Conservation (phyloP, 1,140 invertebrate species). For the Tetragonula clypearis region DNA sequence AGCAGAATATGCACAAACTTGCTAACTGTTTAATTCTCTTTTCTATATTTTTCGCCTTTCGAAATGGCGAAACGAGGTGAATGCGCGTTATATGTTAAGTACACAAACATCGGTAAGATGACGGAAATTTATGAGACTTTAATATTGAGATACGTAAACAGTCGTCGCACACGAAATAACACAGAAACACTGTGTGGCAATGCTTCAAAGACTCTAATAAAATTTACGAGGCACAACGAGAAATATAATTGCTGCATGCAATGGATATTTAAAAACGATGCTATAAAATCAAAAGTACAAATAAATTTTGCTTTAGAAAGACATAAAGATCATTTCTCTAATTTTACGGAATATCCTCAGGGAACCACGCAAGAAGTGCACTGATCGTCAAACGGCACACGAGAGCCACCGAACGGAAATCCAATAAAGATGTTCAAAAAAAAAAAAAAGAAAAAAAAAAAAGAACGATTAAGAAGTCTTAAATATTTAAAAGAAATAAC, state of each 20-base stretch:
- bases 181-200: constrained; percentile 9
- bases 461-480: background rate
- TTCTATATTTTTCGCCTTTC: background rate
- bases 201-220: background rate
- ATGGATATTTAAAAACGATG: background rate
- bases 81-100: background rate
- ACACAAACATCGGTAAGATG: background rate
- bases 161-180: background rate
- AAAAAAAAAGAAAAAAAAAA: background rate
- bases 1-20: background rate
- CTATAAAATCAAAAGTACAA: background rate
- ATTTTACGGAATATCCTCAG: background rate
- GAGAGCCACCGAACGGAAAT: constrained; percentile 63
- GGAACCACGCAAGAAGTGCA: constrained; percentile 49
- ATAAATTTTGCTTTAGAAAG: background rate
- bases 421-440: constrained; percentile 23
- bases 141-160: constrained; percentile 7
- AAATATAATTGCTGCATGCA: background rate
- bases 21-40: background rate
- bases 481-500: background rate
- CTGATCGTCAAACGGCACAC: constrained; percentile 55
- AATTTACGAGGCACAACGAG: background rate
- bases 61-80: background rate
- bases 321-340: background rate
- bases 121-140: constrained; percentile 11